phyloP scores from a whole-genome alignment of 2,113 vertebrate genomes.

The Aphyosemion australe region DNA sequence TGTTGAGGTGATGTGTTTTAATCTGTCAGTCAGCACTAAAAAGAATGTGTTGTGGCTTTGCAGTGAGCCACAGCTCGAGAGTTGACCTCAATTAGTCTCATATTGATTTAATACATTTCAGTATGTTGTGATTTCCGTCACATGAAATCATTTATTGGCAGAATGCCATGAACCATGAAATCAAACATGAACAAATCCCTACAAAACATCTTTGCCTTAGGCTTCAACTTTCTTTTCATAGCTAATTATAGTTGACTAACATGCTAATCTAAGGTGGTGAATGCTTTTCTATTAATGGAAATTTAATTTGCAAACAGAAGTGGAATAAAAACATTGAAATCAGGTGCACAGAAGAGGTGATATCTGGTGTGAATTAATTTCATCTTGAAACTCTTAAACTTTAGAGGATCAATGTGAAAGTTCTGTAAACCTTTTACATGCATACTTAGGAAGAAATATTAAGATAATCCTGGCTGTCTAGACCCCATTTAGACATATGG shows the following conservation, averaged over 20 bases:
- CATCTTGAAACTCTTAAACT: too few species aligned
- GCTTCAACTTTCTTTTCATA: background rate
- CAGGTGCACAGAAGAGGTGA: too few species aligned
- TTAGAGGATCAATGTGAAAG: too few species aligned
- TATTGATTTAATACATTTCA: constrained; percentile 12
- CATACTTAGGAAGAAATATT: too few species aligned
- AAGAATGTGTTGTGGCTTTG: constrained; percentile 5
- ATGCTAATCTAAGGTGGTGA: too few species aligned
- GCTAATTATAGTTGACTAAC: background rate
- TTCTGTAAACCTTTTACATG: too few species aligned
- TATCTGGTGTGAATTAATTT: too few species aligned
- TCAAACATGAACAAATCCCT: constrained; percentile 6
- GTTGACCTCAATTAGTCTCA: constrained; percentile 23
- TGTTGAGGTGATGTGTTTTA: background rate
- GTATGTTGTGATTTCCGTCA: constrained; percentile 7
- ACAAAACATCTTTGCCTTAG: background rate
- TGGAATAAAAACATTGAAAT: too few species aligned
- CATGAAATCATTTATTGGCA: constrained; percentile 5
- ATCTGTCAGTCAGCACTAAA: constrained; percentile 12
- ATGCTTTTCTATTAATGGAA: too few species aligned
- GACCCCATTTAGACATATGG: too few species aligned
- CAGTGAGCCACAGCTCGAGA: background rate
- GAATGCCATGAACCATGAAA: constrained; percentile 16
- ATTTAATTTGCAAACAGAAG: too few species aligned
- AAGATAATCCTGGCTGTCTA: too few species aligned